These are phyloP conservation scores for Takifugu bimaculatus DNA, from an alignment of 2,113 vertebrate species.

Conservation along the genomic window DNA sequence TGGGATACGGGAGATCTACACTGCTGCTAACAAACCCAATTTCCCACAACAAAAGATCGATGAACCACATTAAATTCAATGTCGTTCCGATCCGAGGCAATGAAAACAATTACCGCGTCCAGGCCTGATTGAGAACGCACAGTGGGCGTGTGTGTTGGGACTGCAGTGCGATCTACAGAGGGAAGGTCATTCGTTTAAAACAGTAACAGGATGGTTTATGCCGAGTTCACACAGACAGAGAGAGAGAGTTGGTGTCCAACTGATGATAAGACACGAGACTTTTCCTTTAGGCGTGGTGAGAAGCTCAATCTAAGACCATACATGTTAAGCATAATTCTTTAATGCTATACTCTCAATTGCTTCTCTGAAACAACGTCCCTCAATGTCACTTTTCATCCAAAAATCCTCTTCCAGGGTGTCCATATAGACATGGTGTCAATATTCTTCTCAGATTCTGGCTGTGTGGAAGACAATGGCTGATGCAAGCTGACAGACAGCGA, in stretches of 20 bases:
- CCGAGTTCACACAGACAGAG: neutral
- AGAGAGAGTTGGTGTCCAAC: no score
- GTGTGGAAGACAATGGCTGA: slow-evolving; percentile 20
- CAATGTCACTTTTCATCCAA: slow-evolving; percentile 17
- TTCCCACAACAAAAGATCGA: slow-evolving; percentile 62
- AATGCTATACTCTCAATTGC: no score
- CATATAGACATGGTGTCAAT: slow-evolving; percentile 28
- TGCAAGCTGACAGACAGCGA: slow-evolving; percentile 29
- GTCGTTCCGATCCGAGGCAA: slow-evolving; percentile 54
- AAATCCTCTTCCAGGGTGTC: slow-evolving; percentile 23
- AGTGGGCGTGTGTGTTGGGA: slow-evolving; percentile 36
- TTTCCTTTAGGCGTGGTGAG: neutral
- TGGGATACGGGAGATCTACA: slow-evolving; percentile 40
- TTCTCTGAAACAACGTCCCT: neutral
- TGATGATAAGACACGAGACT: no score
- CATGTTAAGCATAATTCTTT: no score
- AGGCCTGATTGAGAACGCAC: slow-evolving; percentile 55
- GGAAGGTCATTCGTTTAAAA: slow-evolving; percentile 23
- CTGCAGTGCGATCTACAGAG: slow-evolving; percentile 29
- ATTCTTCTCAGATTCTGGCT: slow-evolving; percentile 5
- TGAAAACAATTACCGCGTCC: slow-evolving; percentile 64
- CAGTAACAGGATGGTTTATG: slow-evolving; percentile 15
- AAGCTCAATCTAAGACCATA: neutral
- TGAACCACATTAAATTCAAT: slow-evolving; percentile 60
- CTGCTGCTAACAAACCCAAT: slow-evolving; percentile 54